Base-by-base conservation (phyloP, 2,888 invertebrate species). In the Sphaeridia pumilis region DNA sequence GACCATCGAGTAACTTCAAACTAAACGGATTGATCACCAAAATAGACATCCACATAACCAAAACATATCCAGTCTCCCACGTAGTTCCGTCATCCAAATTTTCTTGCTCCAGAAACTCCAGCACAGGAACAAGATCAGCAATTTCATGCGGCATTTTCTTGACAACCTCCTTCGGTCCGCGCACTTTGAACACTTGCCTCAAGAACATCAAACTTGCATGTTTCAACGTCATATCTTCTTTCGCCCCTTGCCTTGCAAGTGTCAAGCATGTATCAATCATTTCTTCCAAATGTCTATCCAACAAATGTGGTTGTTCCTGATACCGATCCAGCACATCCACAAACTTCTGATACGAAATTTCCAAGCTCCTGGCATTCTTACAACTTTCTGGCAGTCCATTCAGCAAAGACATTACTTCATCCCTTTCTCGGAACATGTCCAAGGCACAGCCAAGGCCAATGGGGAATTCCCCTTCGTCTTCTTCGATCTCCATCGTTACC, bases 1-100 rank as follows among this genome's bases (percentile, higher is more conserved):
- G 81, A 2, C 81, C 82, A 76, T 92, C 90, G 48, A 92, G 75
- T 10, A 87, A 75, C n/a, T 85, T 81, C 77, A 97, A 81, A 66
- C 92, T 87, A 73, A 97, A 95, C 36, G 97, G 97, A 71, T 95
- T 93, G 69, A 94, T 84, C 0, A 93, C 87, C 56, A 94, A 83
- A 67, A 95, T 94, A 0, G 94, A 94, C 53, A 82, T 68, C 82
- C 82, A 82, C 54, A 82, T 69, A 4, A 82, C 68, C 22, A 81
- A 70, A 55, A 80, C 76, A 64, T 80, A 81, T 46, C 77, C 70
- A n/a, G 88, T 89, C 66, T 89, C 84, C 93, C 95, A 95, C 50
- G 82, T 85, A 54, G 81, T 78, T 41, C 80, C 77, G 68, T 87
- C 83, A 54, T 77, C 75, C 0, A 83, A 79, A 69, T 87, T 78